Evolutionary conservation across 2,888 invertebrate species (phyloP).

Genomic region (Microplitis manilae): DNA sequence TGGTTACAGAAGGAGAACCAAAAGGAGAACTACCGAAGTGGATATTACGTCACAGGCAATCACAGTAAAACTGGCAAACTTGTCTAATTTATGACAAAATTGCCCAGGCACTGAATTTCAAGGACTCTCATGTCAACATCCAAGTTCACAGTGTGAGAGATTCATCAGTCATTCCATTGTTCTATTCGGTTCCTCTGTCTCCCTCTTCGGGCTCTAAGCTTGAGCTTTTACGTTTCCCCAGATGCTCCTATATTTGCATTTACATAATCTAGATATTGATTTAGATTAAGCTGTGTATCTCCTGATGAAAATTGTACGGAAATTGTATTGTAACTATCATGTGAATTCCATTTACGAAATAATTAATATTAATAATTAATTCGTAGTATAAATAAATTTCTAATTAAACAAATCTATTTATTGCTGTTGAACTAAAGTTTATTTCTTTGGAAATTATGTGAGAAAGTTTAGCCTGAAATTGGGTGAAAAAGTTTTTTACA

Average conservation of each 20-base stretch:
- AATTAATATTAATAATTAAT: not conserved
- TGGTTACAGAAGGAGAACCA: not conserved
- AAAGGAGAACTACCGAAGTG: not conserved
- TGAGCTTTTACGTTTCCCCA: not conserved
- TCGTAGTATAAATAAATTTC: not conserved
- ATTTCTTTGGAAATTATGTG: no score
- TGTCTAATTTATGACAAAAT: conserved; percentile 21
- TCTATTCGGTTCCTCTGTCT: not conserved
- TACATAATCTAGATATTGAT: not conserved
- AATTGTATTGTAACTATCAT: not conserved
- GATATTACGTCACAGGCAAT: conserved; percentile 16
- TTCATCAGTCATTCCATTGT: conserved; percentile 31
- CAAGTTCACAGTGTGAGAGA: conserved; percentile 22
- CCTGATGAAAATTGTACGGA: not conserved
- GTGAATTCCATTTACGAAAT: not conserved
- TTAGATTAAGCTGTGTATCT: not conserved
- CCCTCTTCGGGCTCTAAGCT: not conserved
- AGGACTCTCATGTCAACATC: conserved; percentile 14
- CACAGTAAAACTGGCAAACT: conserved; percentile 17
- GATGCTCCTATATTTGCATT: not conserved
- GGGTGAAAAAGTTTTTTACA: no score
- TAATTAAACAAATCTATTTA: not conserved
- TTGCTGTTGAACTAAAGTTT: no score
- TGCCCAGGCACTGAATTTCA: conserved; percentile 29
- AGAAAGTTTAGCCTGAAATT: no score